phyloP scores from a whole-genome alignment of 2,888 invertebrate species.

The Lasioglossum malachurum region DNA sequence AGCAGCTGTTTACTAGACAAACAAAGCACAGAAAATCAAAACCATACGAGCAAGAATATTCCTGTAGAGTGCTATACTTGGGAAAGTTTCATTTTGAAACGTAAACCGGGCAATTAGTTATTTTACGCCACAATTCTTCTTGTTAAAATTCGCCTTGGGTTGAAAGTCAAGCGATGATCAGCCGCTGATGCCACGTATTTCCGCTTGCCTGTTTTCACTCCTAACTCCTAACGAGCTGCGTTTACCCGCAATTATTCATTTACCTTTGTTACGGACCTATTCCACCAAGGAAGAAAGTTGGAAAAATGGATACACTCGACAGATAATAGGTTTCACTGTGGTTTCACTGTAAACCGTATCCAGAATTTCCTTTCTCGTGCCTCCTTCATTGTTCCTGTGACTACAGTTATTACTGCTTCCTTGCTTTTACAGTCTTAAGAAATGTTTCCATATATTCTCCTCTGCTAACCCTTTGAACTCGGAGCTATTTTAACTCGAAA shows the following conservation, averaged over 20 bases:
- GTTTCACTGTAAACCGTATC: constrained; percentile 9
- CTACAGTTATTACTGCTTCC: background rate
- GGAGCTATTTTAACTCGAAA: too few species aligned
- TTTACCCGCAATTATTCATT: constrained; percentile 14
- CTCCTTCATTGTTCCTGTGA: background rate
- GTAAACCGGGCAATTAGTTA: background rate
- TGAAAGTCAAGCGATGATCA: constrained; percentile 18
- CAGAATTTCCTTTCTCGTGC: background rate
- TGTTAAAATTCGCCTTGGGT: constrained; percentile 12
- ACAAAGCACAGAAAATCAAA: background rate
- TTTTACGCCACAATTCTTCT: background rate
- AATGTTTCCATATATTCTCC: background rate
- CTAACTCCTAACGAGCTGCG: constrained; percentile 16
- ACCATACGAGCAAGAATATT: background rate
- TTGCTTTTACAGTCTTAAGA: background rate
- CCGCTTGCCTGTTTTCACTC: constrained; percentile 4
- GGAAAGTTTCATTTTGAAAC: background rate
- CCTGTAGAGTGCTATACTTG: background rate
- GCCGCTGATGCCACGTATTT: background rate
- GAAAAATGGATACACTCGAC: background rate
- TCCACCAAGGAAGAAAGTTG: constrained; percentile 34
- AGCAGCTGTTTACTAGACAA: background rate
- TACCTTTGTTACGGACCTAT: background rate
- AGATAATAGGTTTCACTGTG: background rate
- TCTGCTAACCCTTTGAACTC: too few species aligned